These are phyloP conservation scores for Acanthacorydalis orientalis DNA, from an alignment of 2,888 invertebrate species.

Conservation along the genomic window DNA sequence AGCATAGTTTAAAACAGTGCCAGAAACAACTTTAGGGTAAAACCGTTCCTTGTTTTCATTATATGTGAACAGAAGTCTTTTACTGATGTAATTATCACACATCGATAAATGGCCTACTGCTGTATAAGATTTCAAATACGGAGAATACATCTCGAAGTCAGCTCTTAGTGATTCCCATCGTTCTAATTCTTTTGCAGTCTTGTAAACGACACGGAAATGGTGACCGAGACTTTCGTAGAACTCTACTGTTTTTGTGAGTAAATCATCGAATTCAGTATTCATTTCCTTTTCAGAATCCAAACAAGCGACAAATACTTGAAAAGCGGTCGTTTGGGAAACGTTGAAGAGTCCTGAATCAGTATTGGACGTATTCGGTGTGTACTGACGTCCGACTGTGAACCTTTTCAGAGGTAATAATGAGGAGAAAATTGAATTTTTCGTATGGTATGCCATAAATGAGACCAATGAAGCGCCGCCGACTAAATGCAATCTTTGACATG, in stretches of 20 bases:
- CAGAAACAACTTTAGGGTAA: slow-evolving; percentile 53
- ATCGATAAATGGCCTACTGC: slow-evolving; percentile 59
- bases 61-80: slow-evolving; percentile 56
- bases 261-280: slow-evolving; percentile 35
- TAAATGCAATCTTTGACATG: slow-evolving; percentile 45
- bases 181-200: slow-evolving; percentile 41
- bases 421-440: slow-evolving; percentile 44
- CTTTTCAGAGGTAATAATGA: slow-evolving; percentile 49
- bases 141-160: slow-evolving; percentile 60
- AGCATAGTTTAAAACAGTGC: slow-evolving; percentile 56
- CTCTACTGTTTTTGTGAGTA: slow-evolving; percentile 31
- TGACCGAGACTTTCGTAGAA: slow-evolving; percentile 48
- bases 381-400: slow-evolving; percentile 54
- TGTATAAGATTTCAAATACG: slow-evolving; percentile 39
- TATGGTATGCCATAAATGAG: slow-evolving; percentile 55
- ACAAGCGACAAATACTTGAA: slow-evolving; percentile 46
- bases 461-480: slow-evolving; percentile 58
- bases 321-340: slow-evolving; percentile 48
- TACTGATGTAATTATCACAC: slow-evolving; percentile 57
- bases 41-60: slow-evolving; percentile 35
- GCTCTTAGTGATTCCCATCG: slow-evolving; percentile 50
- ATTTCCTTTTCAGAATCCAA: slow-evolving; percentile 29
- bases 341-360: slow-evolving; percentile 39
- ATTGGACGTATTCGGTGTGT: slow-evolving; percentile 30
- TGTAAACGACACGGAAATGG: slow-evolving; percentile 46